A percentile compares a stretch with the other conserved stretches of the same genome.
Evolutionary conservation across 2,888 invertebrate species (phyloP).

Genomic region (Desoria tigrina): DNA sequence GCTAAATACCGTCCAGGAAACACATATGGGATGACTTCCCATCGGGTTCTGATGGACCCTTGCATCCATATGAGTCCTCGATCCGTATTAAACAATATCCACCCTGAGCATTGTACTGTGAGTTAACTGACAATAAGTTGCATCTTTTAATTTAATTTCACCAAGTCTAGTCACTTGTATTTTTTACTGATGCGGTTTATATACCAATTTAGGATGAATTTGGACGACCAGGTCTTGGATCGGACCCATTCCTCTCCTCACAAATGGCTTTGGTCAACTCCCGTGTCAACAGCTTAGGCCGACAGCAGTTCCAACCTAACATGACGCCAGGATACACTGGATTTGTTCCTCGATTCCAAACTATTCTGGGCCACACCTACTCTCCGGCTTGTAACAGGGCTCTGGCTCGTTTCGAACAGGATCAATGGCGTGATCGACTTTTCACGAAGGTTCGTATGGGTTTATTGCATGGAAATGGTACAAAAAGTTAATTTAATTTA

Average conservation of each 20-base stretch:
- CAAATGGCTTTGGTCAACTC: constrained; percentile 50
- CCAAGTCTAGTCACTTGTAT: too few species aligned
- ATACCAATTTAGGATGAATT: constrained; percentile 49
- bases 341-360: constrained; percentile 49
- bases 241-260: constrained; percentile 40
- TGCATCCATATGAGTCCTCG: constrained; percentile 51
- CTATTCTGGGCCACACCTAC: constrained; percentile 49
- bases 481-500: not conserved
- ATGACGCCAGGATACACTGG: constrained; percentile 51
- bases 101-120: constrained; percentile 48
- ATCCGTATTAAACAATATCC: constrained; percentile 45
- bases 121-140: constrained; percentile 2
- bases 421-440: constrained; percentile 51
- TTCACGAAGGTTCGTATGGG: constrained; percentile 41
- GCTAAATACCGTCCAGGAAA: constrained; percentile 48
- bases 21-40: constrained; percentile 49
- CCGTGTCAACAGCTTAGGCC: constrained; percentile 48
- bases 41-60: constrained; percentile 48
- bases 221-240: constrained; percentile 44
- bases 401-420: constrained; percentile 47
- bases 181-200: too few species aligned
- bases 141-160: not conserved
- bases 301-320: constrained; percentile 49
- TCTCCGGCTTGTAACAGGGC: constrained; percentile 50
- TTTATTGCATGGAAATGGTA: not conserved